Evolutionary conservation across 1,140 invertebrate genomes (phyloP).

Genomic region (Anadara kagoshimensis): DNA sequence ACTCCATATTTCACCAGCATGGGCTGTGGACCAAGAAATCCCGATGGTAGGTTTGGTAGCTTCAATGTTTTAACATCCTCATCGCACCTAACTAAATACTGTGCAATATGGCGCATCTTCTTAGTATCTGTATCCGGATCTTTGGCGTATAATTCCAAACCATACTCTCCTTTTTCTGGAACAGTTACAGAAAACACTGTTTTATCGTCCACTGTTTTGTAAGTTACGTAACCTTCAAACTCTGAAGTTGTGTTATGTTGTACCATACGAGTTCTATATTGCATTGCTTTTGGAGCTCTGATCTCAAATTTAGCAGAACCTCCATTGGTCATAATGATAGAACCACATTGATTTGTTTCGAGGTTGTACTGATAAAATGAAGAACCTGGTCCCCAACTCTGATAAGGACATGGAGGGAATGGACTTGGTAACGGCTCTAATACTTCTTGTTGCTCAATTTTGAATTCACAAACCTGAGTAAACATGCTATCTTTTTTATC

Average conservation of each 20-base stretch:
- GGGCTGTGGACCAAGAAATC: constrained; percentile 71
- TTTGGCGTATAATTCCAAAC: constrained; percentile 73
- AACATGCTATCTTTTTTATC: constrained; percentile 70
- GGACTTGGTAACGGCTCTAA: constrained; percentile 50
- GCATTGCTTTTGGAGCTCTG: constrained; percentile 54
- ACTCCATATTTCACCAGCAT: constrained; percentile 68
- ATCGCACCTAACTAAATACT: constrained; percentile 70
- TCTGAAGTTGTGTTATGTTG: constrained; percentile 58
- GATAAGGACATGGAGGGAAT: constrained; percentile 71
- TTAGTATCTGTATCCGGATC: constrained; percentile 68
- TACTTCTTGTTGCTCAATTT: constrained; percentile 61
- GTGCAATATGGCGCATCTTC: constrained; percentile 71
- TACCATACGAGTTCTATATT: constrained; percentile 69
- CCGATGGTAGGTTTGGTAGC: constrained; percentile 68
- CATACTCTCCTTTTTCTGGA: constrained; percentile 70
- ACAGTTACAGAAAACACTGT: constrained; percentile 69
- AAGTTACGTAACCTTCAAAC: constrained; percentile 64
- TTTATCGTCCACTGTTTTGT: constrained; percentile 62
- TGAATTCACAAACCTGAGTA: constrained; percentile 73
- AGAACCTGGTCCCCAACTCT: constrained; percentile 69
- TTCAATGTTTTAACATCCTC: constrained; percentile 61
- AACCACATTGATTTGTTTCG: constrained; percentile 60
- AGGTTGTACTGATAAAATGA: constrained; percentile 66
- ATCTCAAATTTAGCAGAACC: constrained; percentile 63
- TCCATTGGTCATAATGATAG: constrained; percentile 60